Conservation (phyloP, 2,888 invertebrate genomes). For the Nymphalis polychloros region DNA sequence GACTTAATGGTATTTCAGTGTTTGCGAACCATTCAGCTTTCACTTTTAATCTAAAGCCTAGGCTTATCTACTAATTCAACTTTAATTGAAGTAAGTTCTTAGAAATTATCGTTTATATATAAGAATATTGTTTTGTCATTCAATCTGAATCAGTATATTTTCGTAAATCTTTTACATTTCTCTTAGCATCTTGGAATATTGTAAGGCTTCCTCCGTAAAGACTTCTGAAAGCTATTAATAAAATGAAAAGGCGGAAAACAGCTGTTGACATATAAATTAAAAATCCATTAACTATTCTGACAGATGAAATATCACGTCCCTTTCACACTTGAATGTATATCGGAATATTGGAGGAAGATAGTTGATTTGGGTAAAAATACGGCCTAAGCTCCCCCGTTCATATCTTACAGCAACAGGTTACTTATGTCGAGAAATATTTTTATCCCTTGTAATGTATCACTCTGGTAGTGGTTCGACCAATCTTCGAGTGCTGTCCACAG, state of each 20-base stretch:
- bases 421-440: conserved; percentile 71
- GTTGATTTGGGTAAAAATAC: conserved; percentile 36
- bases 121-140: neutral
- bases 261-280: conserved; percentile 25
- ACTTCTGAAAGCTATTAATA: conserved; percentile 8
- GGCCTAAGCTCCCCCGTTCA: conserved; percentile 48
- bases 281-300: conserved; percentile 17
- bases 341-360: conserved; percentile 25
- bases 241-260: conserved; percentile 12
- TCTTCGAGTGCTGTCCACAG: conserved; percentile 50
- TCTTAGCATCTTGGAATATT: neutral
- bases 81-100: conserved; percentile 17
- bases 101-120: neutral
- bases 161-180: neutral
- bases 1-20: conserved; percentile 75
- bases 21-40: conserved; percentile 67
- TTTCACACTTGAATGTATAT: conserved; percentile 17
- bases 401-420: conserved; percentile 71
- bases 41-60: conserved; percentile 60
- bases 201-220: conserved; percentile 1
- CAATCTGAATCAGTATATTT: no score
- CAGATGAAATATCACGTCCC: conserved; percentile 9
- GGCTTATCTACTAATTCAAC: conserved; percentile 37
- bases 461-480: conserved; percentile 50
- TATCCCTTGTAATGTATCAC: conserved; percentile 74